phyloP scores from a whole-genome alignment of 2,113 vertebrate genomes.

The Daboia siamensis region DNA sequence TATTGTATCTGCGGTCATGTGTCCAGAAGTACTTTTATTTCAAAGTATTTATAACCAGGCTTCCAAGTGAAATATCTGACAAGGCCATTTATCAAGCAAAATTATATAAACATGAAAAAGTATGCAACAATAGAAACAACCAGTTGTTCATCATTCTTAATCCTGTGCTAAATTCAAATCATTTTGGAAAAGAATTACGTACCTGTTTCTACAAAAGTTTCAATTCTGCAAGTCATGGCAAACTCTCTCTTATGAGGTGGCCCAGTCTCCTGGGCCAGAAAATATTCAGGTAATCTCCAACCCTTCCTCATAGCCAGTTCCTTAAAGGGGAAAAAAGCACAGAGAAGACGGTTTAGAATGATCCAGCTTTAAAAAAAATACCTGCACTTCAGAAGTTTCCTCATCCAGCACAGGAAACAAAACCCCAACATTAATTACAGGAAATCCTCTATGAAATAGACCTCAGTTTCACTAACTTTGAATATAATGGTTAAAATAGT shows the following conservation, averaged over 20 bases:
- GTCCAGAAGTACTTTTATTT: not conserved
- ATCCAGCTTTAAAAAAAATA: not conserved
- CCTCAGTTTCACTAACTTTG: not conserved
- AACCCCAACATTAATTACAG: not conserved
- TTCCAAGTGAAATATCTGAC: not conserved
- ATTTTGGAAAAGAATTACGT: constrained; percentile 22
- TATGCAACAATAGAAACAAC: not conserved
- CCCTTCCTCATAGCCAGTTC: constrained; percentile 83
- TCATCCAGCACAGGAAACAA: not conserved
- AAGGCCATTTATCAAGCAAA: not conserved
- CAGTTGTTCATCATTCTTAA: constrained; percentile 9
- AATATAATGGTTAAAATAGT: not conserved
- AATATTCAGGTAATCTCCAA: constrained; percentile 86
- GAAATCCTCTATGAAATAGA: not conserved
- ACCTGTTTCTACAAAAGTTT: constrained; percentile 83
- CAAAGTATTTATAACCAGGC: not conserved
- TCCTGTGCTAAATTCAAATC: not conserved
- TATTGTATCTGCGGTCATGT: not conserved
- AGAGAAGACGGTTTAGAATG: not conserved
- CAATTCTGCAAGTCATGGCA: constrained; percentile 81
- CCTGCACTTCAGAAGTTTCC: not conserved
- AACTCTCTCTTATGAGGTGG: constrained; percentile 84
- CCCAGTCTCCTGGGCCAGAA: constrained; percentile 76
- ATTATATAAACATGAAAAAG: not conserved
- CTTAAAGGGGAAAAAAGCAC: constrained; percentile 51